Evolutionary conservation across 2,113 vertebrate genomes (phyloP).

Genomic region (Lutjanus erythropterus): DNA sequence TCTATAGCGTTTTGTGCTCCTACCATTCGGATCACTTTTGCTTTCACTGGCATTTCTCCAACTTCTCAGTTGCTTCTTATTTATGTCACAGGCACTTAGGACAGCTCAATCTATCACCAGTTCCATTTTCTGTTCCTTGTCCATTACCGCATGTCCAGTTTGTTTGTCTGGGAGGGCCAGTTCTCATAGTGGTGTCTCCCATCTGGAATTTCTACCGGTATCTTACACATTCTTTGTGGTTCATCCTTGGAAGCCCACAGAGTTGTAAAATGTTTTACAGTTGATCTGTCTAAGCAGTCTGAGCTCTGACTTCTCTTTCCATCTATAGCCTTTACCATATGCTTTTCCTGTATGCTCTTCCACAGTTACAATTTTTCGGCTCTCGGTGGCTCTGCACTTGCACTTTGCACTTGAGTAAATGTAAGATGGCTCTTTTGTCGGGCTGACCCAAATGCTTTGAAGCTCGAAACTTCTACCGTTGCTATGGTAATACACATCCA

Average conservation of each 20-base stretch:
- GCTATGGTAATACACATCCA: too few relatives aligned
- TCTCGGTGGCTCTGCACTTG: background rate
- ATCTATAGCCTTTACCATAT: background rate
- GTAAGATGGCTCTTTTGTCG: background rate
- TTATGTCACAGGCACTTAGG: background rate
- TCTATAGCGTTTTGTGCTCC: background rate
- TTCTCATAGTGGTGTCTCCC: background rate
- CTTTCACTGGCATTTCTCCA: slow-evolving; percentile 3
- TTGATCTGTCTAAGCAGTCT: background rate
- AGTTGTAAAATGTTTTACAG: background rate
- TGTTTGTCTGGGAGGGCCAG: background rate
- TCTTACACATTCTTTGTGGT: background rate
- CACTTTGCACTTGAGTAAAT: background rate
- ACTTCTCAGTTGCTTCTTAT: slow-evolving; percentile 6
- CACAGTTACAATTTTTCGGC: background rate
- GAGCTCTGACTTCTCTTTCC: background rate
- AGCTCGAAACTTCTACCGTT: too few relatives aligned
- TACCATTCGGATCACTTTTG: background rate
- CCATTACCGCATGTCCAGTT: background rate
- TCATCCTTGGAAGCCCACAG: background rate
- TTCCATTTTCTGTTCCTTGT: background rate
- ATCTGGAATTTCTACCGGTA: background rate
- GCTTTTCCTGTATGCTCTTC: background rate
- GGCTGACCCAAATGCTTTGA: too few relatives aligned
- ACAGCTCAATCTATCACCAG: background rate